Percentiles rank a stretch among this genome's conserved stretches.
phyloP scores from a whole-genome alignment of 2,113 vertebrate species.

The Engraulis encrasicolus region DNA sequence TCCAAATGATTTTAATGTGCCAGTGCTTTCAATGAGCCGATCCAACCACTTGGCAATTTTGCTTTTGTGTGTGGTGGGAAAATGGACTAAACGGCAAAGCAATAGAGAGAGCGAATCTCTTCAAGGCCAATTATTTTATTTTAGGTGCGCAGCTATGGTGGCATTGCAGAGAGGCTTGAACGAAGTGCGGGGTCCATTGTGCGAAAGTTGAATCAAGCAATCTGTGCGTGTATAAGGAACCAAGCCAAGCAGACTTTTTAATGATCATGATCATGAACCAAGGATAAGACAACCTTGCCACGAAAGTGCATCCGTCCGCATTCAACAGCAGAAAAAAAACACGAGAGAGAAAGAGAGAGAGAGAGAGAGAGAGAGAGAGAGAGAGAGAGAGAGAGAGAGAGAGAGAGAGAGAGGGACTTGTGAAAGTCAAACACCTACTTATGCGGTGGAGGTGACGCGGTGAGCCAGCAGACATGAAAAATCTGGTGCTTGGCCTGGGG shows the following conservation, averaged over 20 bases:
- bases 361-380: too few relatives aligned
- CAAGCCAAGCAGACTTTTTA: slow-evolving; percentile 70
- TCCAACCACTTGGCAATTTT: neutral
- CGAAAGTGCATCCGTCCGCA: slow-evolving; percentile 64
- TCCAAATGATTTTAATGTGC: neutral
- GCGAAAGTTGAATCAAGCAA: slow-evolving; percentile 63
- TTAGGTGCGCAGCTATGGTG: neutral
- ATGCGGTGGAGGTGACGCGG: slow-evolving; percentile 72
- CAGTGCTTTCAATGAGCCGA: neutral
- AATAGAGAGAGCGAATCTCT: neutral
- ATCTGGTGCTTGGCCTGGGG: slow-evolving; percentile 78
- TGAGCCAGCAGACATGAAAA: slow-evolving; percentile 78
- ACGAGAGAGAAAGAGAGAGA: too few relatives aligned
- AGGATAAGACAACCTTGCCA: slow-evolving; percentile 79
- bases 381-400: too few relatives aligned
- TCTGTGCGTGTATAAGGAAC: slow-evolving; percentile 80
- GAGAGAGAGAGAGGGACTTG: too few relatives aligned
- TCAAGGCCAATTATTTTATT: slow-evolving; percentile 11
- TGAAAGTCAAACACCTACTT: slow-evolving; percentile 84
- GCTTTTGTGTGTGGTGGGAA: neutral
- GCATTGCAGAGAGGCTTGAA: neutral
- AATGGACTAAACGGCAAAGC: neutral
- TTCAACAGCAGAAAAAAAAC: slow-evolving; percentile 58
- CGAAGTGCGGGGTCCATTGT: slow-evolving; percentile 52
- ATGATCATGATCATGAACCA: slow-evolving; percentile 75